Conservation (phyloP, 2,113 vertebrate species). For the Dicentrarchus labrax region DNA sequence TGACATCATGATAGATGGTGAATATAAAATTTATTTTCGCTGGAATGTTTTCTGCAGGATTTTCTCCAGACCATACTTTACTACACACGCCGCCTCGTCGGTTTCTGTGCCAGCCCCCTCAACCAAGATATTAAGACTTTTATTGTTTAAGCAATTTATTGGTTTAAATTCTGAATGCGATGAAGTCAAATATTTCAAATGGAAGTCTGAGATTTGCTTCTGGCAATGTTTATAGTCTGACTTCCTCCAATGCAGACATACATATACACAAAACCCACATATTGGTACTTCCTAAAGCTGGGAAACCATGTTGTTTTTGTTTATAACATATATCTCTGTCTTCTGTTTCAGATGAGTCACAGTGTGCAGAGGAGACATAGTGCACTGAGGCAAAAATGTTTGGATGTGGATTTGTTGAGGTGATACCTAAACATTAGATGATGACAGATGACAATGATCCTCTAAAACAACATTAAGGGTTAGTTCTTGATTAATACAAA, state of each 20-base stretch:
- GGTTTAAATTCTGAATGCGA: not conserved
- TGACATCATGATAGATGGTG: not conserved
- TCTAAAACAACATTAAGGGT: no score
- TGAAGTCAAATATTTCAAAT: slow-evolving; percentile 12
- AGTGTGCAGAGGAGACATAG: not conserved
- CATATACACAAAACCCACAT: not conserved
- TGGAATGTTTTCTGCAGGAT: not conserved
- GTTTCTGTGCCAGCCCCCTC: not conserved
- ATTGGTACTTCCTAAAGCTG: not conserved
- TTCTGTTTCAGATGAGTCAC: not conserved
- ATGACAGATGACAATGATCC: no score
- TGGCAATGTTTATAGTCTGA: not conserved
- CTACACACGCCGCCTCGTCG: not conserved
- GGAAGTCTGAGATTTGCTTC: no score
- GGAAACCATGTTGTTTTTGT: not conserved
- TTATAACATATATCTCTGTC: not conserved
- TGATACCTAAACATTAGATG: no score
- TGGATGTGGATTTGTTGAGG: no score
- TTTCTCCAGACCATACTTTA: not conserved
- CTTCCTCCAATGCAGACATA: not conserved
- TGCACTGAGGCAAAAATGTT: not conserved
- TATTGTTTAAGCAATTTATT: slow-evolving; percentile 25
- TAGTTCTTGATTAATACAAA: no score
- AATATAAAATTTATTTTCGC: not conserved
- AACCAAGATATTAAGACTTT: slow-evolving; percentile 1